These are phyloP conservation scores for Panurus biarmicus DNA, from an alignment of 2,113 vertebrate species.

Conservation along the genomic window DNA sequence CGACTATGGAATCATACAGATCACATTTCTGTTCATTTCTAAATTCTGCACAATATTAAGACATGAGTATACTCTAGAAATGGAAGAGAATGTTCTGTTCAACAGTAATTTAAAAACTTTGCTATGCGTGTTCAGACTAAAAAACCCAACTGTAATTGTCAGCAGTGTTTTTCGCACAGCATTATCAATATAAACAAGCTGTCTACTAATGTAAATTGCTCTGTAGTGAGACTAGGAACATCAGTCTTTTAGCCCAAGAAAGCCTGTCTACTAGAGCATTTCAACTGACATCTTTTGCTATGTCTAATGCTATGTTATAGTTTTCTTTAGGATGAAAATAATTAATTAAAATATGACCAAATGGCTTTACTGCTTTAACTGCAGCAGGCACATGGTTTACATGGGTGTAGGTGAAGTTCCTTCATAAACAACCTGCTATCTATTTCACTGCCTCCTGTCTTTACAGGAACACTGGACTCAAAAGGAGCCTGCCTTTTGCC, in stretches of 20 bases:
- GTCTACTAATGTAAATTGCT: neutral
- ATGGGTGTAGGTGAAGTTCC: neutral
- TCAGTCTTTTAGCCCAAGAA: neutral
- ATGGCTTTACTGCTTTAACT: neutral
- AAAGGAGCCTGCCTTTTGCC: neutral
- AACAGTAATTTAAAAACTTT: neutral
- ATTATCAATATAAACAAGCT: neutral
- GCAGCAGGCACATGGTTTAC: neutral
- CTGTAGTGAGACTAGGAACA: neutral
- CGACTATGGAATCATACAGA: neutral
- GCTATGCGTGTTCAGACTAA: neutral
- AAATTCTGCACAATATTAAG: neutral
- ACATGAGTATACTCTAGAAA: neutral
- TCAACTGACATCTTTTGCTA: neutral
- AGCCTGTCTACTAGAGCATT: neutral
- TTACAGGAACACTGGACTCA: neutral
- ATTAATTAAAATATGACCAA: neutral
- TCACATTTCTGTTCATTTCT: neutral
- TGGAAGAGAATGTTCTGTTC: neutral
- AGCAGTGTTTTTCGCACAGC: neutral
- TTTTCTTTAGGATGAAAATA: neutral
- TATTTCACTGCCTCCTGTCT: neutral
- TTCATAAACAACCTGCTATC: neutral
- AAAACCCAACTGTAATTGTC: neutral
- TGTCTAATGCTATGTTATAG: fast-evolving